Evolutionary conservation across 1,140 invertebrate species (phyloP), one percentile per base, ranked within the genome.

Genomic region (Drosophila orosa): DNA sequence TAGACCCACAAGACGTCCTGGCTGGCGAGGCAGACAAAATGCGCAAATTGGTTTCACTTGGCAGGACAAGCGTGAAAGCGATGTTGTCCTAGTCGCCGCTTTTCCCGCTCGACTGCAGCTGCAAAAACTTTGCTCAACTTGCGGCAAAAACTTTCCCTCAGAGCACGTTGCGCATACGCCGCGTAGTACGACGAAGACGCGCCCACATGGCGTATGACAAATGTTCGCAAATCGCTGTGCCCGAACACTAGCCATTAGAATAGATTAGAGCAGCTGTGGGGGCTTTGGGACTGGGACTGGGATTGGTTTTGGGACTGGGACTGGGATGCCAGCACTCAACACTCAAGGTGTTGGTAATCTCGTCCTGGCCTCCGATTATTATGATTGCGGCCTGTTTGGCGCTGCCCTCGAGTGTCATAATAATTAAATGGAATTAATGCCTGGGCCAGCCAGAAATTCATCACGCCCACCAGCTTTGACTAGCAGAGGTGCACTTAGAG

Each of bases 21-120:
- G 55, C 37, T 31, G 67, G 44, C 50, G 61, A 50, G 59, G 80
- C 68, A 61, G 68, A 79, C 48, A 78, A 75, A 81, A 76, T 81
- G 78, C 63, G 62, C 45, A 77, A 85, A 80, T 85, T 78, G 74
- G 57, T 74, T 86, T 78, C 68, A 65, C 60, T 62, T 86, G 61
- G 29, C 63, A 81, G 72, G 47, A 65, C 82, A 81, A 68, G 82
- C 82, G 78, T 81, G 83, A 86, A 85, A 86, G 63, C 67, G 65
- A 77, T 60, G 56, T 74, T 66, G 44, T 76, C 48, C 59, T 56
- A 45, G 73, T 48, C 61, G 47, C 42, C 31, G 55, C 59, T 73
- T 52, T 19, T 55, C 40, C 29, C 15, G 68, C 54, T 39, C 17
- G 40, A 62, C 22, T 29, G 35, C n/a, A 65, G 63, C 40, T 39